phyloP scores from a whole-genome alignment of 2,888 invertebrate genomes.

The Cosmopolites sordidus region DNA sequence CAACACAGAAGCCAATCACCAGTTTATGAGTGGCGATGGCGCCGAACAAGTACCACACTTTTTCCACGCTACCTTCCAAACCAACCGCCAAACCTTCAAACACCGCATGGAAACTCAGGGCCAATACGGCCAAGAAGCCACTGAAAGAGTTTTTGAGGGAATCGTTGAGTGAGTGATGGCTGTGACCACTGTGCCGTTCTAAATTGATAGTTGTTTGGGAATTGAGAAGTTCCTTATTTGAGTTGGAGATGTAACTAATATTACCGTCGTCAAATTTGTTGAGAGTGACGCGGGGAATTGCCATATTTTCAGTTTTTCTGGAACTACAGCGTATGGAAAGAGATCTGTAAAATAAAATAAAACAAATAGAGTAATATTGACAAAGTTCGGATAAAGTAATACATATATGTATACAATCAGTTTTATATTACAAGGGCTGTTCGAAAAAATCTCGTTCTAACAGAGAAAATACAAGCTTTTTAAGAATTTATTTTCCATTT shows the following conservation, averaged over 20 bases:
- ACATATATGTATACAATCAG: no score
- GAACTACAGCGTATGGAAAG: constrained; percentile 52
- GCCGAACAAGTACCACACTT: constrained; percentile 59
- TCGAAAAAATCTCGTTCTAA: no score
- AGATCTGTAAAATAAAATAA: constrained; percentile 41
- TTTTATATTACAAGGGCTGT: no score
- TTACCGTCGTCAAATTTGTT: constrained; percentile 43
- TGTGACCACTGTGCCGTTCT: constrained; percentile 28
- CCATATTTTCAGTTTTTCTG: constrained; percentile 39
- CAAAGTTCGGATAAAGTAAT: no score
- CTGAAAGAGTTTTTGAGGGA: constrained; percentile 53
- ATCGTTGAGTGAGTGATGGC: constrained; percentile 31
- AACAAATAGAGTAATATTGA: not conserved
- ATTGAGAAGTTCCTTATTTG: constrained; percentile 42
- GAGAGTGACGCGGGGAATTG: constrained; percentile 43
- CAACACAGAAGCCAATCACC: constrained; percentile 64
- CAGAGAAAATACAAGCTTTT: no score
- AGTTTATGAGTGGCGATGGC: constrained; percentile 66
- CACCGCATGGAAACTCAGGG: constrained; percentile 64
- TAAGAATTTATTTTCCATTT: no score
- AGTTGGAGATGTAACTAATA: constrained; percentile 41
- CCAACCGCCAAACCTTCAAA: constrained; percentile 68
- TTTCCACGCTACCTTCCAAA: constrained; percentile 55
- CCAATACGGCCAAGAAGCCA: constrained; percentile 60
- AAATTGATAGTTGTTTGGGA: constrained; percentile 39